Evolutionary conservation across 64 coral and sea anemone genomes (phyloP).

Genomic region (Acropora tenuis): DNA sequence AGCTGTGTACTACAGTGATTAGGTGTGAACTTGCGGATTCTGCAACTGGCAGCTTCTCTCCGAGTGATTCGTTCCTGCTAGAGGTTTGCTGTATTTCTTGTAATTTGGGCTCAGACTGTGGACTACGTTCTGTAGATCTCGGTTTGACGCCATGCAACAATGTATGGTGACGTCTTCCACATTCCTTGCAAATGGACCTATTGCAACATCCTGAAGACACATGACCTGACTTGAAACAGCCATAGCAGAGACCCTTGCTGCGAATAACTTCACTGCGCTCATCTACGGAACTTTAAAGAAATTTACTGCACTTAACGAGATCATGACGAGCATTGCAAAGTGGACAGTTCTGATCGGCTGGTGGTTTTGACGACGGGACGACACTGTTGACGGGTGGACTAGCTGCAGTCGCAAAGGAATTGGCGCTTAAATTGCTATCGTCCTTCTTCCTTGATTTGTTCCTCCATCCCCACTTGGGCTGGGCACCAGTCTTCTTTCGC

Average conservation of each 20-base stretch:
- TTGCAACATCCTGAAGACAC: conserved; percentile 42
- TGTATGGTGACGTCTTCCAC: conserved; percentile 57
- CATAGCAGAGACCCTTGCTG: conserved; percentile 35
- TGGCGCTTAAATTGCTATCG: background rate
- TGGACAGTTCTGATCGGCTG: background rate
- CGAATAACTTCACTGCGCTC: conserved; percentile 9
- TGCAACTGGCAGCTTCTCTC: background rate
- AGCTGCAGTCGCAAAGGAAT: conserved; percentile 1
- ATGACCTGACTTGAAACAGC: conserved; percentile 48
- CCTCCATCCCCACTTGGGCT: conserved; percentile 23
- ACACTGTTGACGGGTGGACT: background rate
- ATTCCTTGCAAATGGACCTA: conserved; percentile 21
- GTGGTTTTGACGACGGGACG: background rate
- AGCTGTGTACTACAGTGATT: too few species aligned
- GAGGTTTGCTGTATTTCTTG: background rate
- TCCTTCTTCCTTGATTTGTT: conserved; percentile 17
- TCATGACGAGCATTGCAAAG: background rate
- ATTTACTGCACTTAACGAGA: conserved; percentile 10
- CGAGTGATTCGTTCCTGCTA: background rate
- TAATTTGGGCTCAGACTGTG: too few species aligned
- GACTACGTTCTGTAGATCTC: too few species aligned
- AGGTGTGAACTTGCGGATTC: too few species aligned
- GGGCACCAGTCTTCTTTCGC: conserved; percentile 6
- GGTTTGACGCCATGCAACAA: too few species aligned
- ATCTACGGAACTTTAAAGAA: conserved; percentile 17